Evolutionary conservation across 1,140 invertebrate genomes (phyloP), one percentile per base, ranked within the genome.

Genomic region (Lysiphlebus fabarum): DNA sequence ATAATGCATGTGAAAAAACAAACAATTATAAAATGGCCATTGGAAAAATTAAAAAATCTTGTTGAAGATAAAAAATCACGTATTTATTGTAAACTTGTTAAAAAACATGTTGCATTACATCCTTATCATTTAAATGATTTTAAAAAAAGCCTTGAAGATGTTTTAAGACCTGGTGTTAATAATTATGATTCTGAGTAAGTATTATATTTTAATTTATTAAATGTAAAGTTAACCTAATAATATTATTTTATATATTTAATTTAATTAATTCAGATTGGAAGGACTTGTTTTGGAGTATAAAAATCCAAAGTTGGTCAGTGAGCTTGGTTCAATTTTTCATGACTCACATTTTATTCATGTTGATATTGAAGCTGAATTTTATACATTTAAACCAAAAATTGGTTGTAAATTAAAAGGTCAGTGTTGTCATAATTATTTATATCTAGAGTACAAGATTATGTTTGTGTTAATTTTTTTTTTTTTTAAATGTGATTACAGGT

Each of bases 291-390:
- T 87, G 37, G 81, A 83, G 53, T 87, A 85, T 62, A 81, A 84
- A 70, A 86, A 87, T 67, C 75, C 84, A 33, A 82, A 82, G 68
- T 63, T 87, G 12, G 64, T 86, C 17, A 79, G 79, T 58, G 71
- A 82, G 58, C 58, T 81, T 11, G 82, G 82, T 59, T 68, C 74
- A 17, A 81, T 84, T 59, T 70, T 81, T 47, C 77, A 82, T 63
- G 85, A 86, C 59, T 80, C 77, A 63, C 78, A 75, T 59, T 85
- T 82, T 58, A 82, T 86, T 63, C 82, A 86, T 64, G 70, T 85
- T 44, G 81, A 87, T 73, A 78, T 87, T 11, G 78, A 84, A 75
- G 84, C 82, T 40, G 84, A 86, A 64, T 86, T 86, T 72, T 87
- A 84, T 72, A 72, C 87, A 59, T 88, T 88, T 70, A 74, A 73